Conservation (phyloP, 2,113 vertebrate species). For the Ceyx melanurus region DNA sequence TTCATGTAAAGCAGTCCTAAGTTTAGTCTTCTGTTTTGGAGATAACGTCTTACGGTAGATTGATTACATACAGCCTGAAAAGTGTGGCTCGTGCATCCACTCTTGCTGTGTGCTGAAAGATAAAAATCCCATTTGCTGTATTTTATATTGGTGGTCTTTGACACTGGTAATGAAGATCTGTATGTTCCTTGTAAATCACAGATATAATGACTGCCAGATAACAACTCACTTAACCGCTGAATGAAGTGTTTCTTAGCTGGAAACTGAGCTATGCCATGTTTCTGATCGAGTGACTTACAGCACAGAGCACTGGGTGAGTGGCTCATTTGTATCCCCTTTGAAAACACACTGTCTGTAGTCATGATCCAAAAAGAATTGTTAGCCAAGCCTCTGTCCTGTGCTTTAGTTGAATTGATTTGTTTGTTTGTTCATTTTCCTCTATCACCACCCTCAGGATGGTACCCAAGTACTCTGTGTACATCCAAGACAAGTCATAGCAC, state of each 20-base stretch:
- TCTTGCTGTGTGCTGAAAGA: conserved; percentile 76
- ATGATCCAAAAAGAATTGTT: background rate
- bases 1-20: conserved; percentile 44
- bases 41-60: conserved; percentile 76
- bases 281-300: conserved; percentile 34
- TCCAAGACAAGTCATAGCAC: background rate
- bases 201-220: conserved; percentile 78
- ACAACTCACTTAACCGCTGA: conserved; percentile 72
- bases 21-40: conserved; percentile 59
- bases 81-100: conserved; percentile 65
- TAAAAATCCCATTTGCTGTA: conserved; percentile 80
- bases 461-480: background rate
- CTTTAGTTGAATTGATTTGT: background rate
- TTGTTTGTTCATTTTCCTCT: background rate
- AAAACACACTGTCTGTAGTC: background rate
- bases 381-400: background rate
- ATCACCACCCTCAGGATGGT: background rate
- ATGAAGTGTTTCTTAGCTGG: conserved; percentile 75
- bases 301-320: conserved; percentile 24
- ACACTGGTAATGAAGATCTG: conserved; percentile 68
- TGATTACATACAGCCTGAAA: conserved; percentile 73
- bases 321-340: conserved; percentile 17
- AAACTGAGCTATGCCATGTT: conserved; percentile 63
- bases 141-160: conserved; percentile 80
- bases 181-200: conserved; percentile 79